Evolutionary conservation across 92 coral and sea anemone species (phyloP).

Genomic region (Palythoa heliodiscus): DNA sequence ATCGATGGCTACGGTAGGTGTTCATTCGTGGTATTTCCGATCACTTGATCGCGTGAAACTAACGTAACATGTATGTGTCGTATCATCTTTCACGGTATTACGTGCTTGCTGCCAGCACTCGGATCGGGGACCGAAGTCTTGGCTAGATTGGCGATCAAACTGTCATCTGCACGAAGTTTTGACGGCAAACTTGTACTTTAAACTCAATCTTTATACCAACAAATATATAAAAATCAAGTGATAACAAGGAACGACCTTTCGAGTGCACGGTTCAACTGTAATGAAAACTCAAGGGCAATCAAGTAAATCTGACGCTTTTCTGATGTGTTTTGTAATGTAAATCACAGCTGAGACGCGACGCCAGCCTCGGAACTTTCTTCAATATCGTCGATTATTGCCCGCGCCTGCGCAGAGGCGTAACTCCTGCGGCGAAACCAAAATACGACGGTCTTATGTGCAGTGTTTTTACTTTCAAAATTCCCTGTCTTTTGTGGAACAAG

Average conservation of each 20-base stretch:
- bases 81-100: slow-evolving; percentile 40
- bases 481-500: slow-evolving; percentile 70
- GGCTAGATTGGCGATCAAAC: slow-evolving; percentile 16
- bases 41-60: slow-evolving; percentile 51
- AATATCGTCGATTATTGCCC: slow-evolving; percentile 96
- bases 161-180: neutral
- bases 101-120: slow-evolving; percentile 17
- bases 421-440: slow-evolving; percentile 94
- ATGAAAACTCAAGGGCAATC: slow-evolving; percentile 36
- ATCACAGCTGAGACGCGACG: slow-evolving; percentile 86
- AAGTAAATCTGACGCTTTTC: slow-evolving; percentile 64
- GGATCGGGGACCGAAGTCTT: slow-evolving; percentile 40
- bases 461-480: slow-evolving; percentile 69
- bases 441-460: slow-evolving; percentile 72
- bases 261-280: slow-evolving; percentile 17
- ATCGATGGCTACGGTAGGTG: slow-evolving; percentile 2
- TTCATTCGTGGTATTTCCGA: slow-evolving; percentile 41
- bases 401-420: slow-evolving; percentile 90
- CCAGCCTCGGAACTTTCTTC: slow-evolving; percentile 81
- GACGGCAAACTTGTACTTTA: neutral
- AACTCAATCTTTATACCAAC: neutral
- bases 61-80: slow-evolving; percentile 11
- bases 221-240: neutral
- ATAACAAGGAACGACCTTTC: neutral
- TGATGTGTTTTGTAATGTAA: slow-evolving; percentile 87